These are phyloP conservation scores for Lanistes nyassanus DNA, from an alignment of 1,140 invertebrate species.

Conservation along the genomic window DNA sequence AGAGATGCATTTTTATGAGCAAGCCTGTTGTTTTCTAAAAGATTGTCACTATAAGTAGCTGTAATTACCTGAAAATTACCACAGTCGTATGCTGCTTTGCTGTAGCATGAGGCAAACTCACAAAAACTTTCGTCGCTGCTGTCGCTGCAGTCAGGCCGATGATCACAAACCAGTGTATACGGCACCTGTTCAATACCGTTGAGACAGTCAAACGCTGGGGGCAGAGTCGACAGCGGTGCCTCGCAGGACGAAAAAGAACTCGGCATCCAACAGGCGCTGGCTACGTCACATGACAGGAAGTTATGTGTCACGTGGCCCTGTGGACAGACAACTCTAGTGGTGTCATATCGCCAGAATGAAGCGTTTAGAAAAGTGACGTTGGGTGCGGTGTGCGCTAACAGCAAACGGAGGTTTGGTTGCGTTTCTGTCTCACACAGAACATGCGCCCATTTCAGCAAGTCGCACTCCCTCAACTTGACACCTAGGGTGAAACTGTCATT, in stretches of 20 bases:
- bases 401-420: background rate
- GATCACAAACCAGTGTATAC: conserved; percentile 17
- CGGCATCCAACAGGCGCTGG: conserved; percentile 4
- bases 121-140: conserved; percentile 11
- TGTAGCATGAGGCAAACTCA: background rate
- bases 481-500: too few species aligned
- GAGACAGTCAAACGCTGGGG: background rate
- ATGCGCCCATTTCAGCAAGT: background rate
- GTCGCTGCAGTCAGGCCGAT: conserved; percentile 7
- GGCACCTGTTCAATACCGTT: background rate
- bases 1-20: too few species aligned
- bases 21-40: too few species aligned
- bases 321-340: background rate
- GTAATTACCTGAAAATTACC: background rate
- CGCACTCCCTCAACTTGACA: background rate
- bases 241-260: background rate
- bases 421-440: conserved; percentile 1
- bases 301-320: conserved; percentile 14
- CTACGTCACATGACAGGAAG: conserved; percentile 15
- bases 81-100: background rate
- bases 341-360: background rate
- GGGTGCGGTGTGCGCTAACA: background rate
- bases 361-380: background rate
- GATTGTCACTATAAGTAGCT: too few species aligned
- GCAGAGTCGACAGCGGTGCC: background rate